Evolutionary conservation across 2,113 vertebrate species (phyloP).

Genomic region (Macquaria ambigua): DNA sequence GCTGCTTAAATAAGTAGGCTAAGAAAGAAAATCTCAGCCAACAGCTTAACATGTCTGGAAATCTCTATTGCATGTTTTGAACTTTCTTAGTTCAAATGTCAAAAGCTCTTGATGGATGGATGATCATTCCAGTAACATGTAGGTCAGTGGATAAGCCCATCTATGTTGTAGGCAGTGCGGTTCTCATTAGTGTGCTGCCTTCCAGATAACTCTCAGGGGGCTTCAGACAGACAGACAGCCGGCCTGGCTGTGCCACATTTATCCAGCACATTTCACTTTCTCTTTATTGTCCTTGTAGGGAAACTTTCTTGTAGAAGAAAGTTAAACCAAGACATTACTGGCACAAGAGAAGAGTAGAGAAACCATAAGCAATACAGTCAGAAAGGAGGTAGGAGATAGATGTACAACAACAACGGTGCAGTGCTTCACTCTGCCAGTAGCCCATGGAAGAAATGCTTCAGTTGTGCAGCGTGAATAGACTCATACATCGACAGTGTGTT

Average conservation of each 20-base stretch:
- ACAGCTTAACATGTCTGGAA: slow-evolving; percentile 71
- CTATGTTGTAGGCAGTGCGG: slow-evolving; percentile 53
- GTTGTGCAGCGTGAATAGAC: background rate
- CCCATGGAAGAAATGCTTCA: background rate
- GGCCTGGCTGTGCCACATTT: slow-evolving; percentile 1
- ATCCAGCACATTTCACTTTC: slow-evolving; percentile 28
- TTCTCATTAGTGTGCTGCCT: slow-evolving; percentile 66
- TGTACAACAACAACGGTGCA: background rate
- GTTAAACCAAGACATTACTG: background rate
- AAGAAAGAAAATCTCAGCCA: slow-evolving; percentile 54
- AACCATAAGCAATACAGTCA: background rate
- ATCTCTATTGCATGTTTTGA: slow-evolving; percentile 46
- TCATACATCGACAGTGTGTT: background rate
- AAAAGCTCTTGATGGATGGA: slow-evolving; percentile 53
- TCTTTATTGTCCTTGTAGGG: background rate
- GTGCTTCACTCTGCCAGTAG: background rate
- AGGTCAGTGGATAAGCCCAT: slow-evolving; percentile 75
- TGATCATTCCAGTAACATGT: slow-evolving; percentile 69
- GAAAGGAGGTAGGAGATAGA: background rate
- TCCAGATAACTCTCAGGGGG: slow-evolving; percentile 50
- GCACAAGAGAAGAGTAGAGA: background rate
- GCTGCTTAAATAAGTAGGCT: slow-evolving; percentile 60
- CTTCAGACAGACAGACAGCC: slow-evolving; percentile 10
- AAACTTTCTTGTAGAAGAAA: background rate
- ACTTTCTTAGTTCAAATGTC: slow-evolving; percentile 52